Conservation (phyloP, 2,113 vertebrate genomes). For the Heloderma charlesbogerti region DNA sequence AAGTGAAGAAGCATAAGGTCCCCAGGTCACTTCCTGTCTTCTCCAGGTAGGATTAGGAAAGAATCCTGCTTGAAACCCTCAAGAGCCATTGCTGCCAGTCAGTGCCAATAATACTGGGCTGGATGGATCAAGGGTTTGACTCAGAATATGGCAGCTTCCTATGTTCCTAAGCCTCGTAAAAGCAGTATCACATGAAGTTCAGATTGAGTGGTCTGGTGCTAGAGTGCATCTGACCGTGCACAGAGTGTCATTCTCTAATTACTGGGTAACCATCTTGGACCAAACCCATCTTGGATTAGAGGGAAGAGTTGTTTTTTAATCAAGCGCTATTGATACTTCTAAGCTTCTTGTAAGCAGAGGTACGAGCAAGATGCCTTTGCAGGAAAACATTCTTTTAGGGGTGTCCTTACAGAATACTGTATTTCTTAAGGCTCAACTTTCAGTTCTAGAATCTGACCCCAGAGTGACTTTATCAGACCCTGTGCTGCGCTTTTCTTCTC, state of each 20-base stretch:
- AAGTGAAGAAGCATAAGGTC: too few species aligned
- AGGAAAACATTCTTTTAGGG: background rate
- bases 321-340: background rate
- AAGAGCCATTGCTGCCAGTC: too few species aligned
- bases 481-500: background rate
- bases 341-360: background rate
- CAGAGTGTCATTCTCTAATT: background rate
- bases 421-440: background rate
- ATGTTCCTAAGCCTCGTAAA: too few species aligned
- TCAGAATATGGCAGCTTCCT: too few species aligned
- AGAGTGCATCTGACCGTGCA: background rate
- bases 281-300: background rate
- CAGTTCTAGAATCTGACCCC: background rate
- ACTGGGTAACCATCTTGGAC: background rate
- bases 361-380: background rate
- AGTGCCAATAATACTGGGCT: too few species aligned
- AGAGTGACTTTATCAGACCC: background rate
- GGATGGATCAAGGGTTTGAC: too few species aligned
- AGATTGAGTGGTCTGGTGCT: background rate
- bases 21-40: too few species aligned
- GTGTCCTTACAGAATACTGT: too few species aligned
- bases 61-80: too few species aligned
- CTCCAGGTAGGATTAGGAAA: too few species aligned
- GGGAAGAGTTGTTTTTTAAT: background rate
- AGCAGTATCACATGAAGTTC: background rate